phyloP scores from a whole-genome alignment of 2,113 vertebrate genomes.

The Microcebus lehilahytsara region DNA sequence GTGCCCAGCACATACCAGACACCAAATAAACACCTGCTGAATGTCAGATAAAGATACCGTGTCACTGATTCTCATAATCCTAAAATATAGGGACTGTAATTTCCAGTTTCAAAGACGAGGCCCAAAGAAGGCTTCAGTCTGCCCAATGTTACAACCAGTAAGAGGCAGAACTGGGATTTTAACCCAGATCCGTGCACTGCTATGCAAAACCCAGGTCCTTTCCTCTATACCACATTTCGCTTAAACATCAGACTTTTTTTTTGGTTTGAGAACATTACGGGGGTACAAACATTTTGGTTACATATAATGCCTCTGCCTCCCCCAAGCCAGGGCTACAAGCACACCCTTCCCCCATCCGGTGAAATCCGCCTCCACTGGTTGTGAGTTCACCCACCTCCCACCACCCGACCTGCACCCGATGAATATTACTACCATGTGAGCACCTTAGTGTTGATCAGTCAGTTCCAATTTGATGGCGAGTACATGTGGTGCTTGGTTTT shows the following conservation, averaged over 20 bases:
- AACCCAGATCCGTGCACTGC: background rate
- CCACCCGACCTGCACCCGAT: too few species aligned
- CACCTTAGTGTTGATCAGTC: too few species aligned
- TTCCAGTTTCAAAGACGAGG: background rate
- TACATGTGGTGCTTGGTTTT: too few species aligned
- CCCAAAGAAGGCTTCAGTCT: background rate
- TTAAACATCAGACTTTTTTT: background rate
- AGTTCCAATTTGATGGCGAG: too few species aligned
- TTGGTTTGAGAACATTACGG: too few species aligned
- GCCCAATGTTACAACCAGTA: background rate
- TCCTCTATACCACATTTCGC: background rate
- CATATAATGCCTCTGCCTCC: too few species aligned
- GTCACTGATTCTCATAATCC: background rate
- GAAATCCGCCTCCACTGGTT: too few species aligned
- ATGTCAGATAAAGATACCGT: background rate
- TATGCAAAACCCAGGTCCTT: background rate
- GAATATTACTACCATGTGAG: too few species aligned
- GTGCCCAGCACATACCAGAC: fast-evolving
- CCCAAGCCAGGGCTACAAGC: too few species aligned
- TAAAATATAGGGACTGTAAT: background rate
- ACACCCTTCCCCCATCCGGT: too few species aligned
- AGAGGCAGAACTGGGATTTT: background rate
- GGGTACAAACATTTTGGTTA: too few species aligned
- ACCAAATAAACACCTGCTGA: background rate
- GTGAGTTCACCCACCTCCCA: too few species aligned